These are phyloP conservation scores for Samia ricini DNA, from an alignment of 1,140 invertebrate species.

Conservation along the genomic window DNA sequence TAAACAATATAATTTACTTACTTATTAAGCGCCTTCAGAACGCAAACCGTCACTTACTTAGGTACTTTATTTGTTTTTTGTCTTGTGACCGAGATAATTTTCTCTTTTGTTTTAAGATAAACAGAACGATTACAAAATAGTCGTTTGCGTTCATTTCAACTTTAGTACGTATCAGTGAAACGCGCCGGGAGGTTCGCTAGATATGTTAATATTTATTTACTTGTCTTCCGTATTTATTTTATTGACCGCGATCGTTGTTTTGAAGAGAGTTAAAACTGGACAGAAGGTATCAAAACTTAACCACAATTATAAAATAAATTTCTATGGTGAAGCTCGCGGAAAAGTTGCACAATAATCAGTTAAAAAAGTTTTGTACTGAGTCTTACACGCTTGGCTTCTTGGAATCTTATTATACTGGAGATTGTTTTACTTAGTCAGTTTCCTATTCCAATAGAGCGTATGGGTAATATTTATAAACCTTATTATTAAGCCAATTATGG, in stretches of 20 bases:
- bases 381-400: no score
- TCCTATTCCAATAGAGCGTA: no score
- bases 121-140: background rate
- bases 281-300: slow-evolving; percentile 27
- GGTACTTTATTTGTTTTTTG: slow-evolving; percentile 13
- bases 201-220: slow-evolving; percentile 44
- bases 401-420: no score
- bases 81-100: slow-evolving; percentile 24
- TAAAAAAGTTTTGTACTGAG: no score
- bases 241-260: slow-evolving; percentile 37
- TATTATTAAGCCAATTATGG: no score
- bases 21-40: background rate
- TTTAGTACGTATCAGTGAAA: background rate
- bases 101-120: slow-evolving; percentile 9
- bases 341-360: no score
- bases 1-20: background rate
- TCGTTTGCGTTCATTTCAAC: background rate
- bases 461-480: no score
- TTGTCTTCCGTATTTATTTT: slow-evolving; percentile 46
- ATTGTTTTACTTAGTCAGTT: no score
- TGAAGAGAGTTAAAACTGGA: slow-evolving; percentile 35
- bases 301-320: background rate
- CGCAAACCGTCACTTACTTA: background rate
- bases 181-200: background rate
- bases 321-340: no score